Evolutionary conservation across 2,797 vertebrate species (phyloP), one percentile per base, ranked within the genome.

Genomic region (Gymnopithys bicolor): DNA sequence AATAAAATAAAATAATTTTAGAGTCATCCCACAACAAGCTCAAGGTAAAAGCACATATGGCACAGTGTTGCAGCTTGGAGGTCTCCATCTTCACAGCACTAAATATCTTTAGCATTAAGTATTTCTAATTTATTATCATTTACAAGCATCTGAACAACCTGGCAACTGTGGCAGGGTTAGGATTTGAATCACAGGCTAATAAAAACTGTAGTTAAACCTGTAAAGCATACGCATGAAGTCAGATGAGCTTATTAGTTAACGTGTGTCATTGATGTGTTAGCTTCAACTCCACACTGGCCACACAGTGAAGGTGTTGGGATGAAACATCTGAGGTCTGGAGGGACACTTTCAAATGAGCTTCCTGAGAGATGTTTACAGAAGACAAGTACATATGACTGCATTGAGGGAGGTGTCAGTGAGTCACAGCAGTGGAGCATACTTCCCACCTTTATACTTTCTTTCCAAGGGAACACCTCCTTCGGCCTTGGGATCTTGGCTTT

Each of bases 121-220:
- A 48, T 92, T 88, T 89, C 67, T 32, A 32, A 87, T 93, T 90
- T 94, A 85, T 93, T 88, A 77, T 63, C 58, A 66, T 91, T 68
- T 66, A 56, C 66, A 86, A 89, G 46, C 73, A 95, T 86, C 87
- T 96, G 95, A 89, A 93, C 87, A 91, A 64, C 19, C 92, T 94
- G 94, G 87, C 76, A 91, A 32, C 45, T 15, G 68, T 63, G 45
- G 12, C 63, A 81, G 71, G 33, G 22, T 5, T 76, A 69, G 43
- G 70, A 80, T 74, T 94, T 88, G 55, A 76, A 66, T 94, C 85
- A 58, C 28, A 28, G 27, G 48, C 55, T 68, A 84, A 75, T 70
- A 77, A 96, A 96, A 94, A 58, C 76, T 60, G 41, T 24, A 33
- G 32, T 15, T 53, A 55, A 67, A 73, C 30, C n/a, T 81, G 74